Percentiles rank a stretch among this genome's conserved stretches.
phyloP scores from a whole-genome alignment of 1,140 invertebrate genomes.

The Nephotettix cincticeps region DNA sequence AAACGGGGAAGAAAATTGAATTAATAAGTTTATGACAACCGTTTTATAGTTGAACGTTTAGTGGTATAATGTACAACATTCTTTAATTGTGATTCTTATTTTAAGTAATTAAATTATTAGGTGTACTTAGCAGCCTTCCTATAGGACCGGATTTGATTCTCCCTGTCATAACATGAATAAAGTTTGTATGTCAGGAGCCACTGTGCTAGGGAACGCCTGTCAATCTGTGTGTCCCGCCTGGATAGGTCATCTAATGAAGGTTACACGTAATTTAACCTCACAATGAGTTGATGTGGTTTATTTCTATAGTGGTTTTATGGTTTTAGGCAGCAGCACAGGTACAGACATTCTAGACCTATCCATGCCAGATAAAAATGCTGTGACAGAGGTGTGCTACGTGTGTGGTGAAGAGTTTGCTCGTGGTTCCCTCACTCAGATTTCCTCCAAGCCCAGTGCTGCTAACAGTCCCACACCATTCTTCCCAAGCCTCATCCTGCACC shows the following conservation, averaged over 20 bases:
- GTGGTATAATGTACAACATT: no score
- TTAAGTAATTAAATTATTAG: no score
- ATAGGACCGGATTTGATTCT: no score
- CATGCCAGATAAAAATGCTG: conserved; percentile 88
- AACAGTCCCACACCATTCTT: conserved; percentile 62
- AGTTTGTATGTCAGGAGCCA: no score
- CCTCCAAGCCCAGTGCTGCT: conserved; percentile 53
- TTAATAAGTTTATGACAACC: no score
- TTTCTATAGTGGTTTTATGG: background rate
- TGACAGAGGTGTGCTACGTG: conserved; percentile 84
- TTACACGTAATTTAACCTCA: no score
- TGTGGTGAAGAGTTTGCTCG: conserved; percentile 84
- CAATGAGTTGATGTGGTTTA: no score
- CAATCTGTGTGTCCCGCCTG: conserved; percentile 39
- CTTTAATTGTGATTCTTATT: no score
- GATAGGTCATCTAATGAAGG: conserved; percentile 45
- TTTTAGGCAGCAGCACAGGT: conserved; percentile 29
- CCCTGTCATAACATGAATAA: no score
- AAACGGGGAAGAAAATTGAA: no score
- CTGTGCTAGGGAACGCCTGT: background rate
- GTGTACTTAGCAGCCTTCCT: no score
- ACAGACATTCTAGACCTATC: conserved; percentile 82
- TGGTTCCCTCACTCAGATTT: conserved; percentile 68
- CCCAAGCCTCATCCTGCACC: conserved; percentile 79
- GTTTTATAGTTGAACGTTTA: no score